Percentiles rank a stretch among this genome's conserved stretches.
Evolutionary conservation across 2,113 vertebrate species (phyloP).

Genomic region (Lonchura striata): DNA sequence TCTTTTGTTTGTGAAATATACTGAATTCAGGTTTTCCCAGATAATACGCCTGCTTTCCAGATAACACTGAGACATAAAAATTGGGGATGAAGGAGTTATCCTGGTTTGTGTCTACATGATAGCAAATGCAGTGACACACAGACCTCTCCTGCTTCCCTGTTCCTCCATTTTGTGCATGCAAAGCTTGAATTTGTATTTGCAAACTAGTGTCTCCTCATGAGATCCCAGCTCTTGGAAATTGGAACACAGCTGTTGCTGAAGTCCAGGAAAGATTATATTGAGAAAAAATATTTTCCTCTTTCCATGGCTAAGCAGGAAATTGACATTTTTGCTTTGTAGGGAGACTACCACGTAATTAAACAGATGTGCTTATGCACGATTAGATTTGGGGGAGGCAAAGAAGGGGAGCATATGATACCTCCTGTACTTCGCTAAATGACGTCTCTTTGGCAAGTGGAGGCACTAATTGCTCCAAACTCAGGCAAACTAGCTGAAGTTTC

Average conservation of each 20-base stretch:
- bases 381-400: slow-evolving; percentile 6
- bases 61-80: not conserved
- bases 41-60: not conserved
- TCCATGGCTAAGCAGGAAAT: slow-evolving; percentile 60
- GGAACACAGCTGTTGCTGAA: not conserved
- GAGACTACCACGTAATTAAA: slow-evolving; percentile 51
- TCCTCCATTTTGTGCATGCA: slow-evolving; percentile 29
- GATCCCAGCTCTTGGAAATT: not conserved
- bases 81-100: not conserved
- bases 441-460: not conserved
- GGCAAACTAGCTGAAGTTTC: not conserved
- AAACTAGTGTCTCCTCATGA: not conserved
- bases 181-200: not conserved
- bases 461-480: not conserved
- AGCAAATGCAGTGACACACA: not conserved
- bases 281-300: slow-evolving; percentile 7
- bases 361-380: slow-evolving; percentile 37
- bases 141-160: not conserved
- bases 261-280: not conserved
- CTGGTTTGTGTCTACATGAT: not conserved
- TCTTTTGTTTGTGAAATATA: not conserved
- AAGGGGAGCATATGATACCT: not conserved
- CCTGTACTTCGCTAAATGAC: not conserved
- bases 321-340: slow-evolving; percentile 63
- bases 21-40: not conserved